A percentile compares a stretch with the other conserved stretches of the same genome.
Conservation (phyloP, 37 sponge, comb jelly and placozoan genomes). For the Diacarnus erythraeanus region DNA sequence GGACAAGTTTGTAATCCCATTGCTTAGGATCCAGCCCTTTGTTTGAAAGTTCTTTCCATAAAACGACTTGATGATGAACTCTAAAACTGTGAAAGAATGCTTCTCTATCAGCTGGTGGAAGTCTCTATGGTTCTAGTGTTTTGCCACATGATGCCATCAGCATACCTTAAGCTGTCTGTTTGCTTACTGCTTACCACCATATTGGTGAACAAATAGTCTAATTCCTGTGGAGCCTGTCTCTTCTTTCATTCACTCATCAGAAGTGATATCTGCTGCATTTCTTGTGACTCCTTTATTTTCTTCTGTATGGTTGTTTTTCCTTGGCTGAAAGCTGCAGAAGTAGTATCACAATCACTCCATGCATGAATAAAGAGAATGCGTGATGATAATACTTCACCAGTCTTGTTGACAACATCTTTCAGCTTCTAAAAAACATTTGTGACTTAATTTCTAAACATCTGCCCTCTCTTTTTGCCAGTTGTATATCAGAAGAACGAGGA, state of each 20-base stretch:
- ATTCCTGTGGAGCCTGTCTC: conserved; percentile 24
- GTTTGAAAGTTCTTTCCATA: conserved; percentile 21
- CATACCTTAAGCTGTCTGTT: conserved; percentile 30
- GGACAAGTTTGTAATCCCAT: background rate
- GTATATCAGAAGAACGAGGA: conserved; percentile 21
- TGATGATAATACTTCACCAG: background rate
- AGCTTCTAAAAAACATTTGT: background rate
- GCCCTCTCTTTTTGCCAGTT: conserved; percentile 12
- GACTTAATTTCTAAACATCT: conserved; percentile 18
- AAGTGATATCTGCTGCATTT: conserved; percentile 23
- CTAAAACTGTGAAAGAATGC: conserved; percentile 48
- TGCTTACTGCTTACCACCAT: conserved; percentile 53
- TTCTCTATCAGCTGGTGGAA: conserved; percentile 51
- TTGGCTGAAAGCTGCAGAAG: conserved; percentile 36
- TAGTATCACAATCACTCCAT: conserved; percentile 48
- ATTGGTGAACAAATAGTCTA: conserved; percentile 20
- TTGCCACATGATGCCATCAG: conserved; percentile 38
- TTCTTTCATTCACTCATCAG: conserved; percentile 32
- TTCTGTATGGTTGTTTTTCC: conserved; percentile 32
- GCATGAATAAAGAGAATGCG: conserved; percentile 39
- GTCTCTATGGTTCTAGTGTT: conserved; percentile 20
- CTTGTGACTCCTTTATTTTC: conserved; percentile 15
- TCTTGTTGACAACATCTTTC: background rate
- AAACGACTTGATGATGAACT: conserved; percentile 45
- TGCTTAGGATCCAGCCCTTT: background rate